Conservation (phyloP, 2,113 vertebrate species). For the Rhadina sibilatrix region DNA sequence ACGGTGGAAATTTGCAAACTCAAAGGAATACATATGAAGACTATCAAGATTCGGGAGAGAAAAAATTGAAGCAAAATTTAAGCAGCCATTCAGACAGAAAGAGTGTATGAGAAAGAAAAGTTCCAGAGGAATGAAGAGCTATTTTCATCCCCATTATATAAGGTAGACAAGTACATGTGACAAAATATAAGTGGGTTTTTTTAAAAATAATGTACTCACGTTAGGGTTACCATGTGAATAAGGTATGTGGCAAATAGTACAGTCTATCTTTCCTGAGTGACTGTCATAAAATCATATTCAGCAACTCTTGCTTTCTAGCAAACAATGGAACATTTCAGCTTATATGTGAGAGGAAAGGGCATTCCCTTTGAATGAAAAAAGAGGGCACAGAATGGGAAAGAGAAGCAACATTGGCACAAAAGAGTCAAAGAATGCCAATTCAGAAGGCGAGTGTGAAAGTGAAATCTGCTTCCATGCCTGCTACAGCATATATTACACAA, state of each 20-base stretch:
- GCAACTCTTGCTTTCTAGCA: slow-evolving; percentile 44
- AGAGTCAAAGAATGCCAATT: slow-evolving; percentile 66
- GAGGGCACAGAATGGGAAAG: slow-evolving; percentile 58
- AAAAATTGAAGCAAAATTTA: background rate
- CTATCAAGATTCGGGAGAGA: background rate
- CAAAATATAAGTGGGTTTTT: background rate
- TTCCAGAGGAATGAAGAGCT: background rate
- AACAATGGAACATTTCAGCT: slow-evolving; percentile 72
- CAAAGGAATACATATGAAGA: background rate
- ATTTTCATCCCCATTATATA: background rate
- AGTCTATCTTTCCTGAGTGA: slow-evolving; percentile 38
- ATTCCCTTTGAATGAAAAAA: slow-evolving; percentile 32
- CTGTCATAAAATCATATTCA: slow-evolving; percentile 69
- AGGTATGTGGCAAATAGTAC: background rate
- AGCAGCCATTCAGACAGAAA: background rate
- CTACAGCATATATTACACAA: slow-evolving; percentile 64
- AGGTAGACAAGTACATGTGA: background rate
- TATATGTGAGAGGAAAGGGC: slow-evolving; percentile 24
- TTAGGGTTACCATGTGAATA: background rate
- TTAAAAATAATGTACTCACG: background rate
- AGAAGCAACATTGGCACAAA: slow-evolving; percentile 62
- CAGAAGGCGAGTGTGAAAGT: slow-evolving; percentile 65
- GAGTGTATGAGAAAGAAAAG: background rate
- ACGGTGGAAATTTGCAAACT: background rate
- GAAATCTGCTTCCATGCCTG: slow-evolving; percentile 57